These are phyloP conservation scores for Serinus canaria DNA, from an alignment of 2,113 vertebrate genomes.

Conservation along the genomic window DNA sequence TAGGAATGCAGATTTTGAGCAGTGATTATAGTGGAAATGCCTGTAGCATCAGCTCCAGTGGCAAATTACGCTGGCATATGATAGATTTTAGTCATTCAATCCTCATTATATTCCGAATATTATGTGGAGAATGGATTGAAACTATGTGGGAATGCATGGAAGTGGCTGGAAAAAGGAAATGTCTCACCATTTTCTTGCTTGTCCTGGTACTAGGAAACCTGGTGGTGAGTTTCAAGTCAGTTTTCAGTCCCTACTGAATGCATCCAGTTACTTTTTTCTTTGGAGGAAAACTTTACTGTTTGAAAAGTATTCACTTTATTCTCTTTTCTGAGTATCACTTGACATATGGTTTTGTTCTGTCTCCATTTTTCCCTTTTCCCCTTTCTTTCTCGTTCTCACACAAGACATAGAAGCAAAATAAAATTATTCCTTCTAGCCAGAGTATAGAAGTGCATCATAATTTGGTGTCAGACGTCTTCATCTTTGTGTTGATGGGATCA, in stretches of 20 bases:
- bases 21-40: rapidly evolving
- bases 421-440: neutral
- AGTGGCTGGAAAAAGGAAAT: neutral
- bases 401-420: neutral
- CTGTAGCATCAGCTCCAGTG: rapidly evolving
- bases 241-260: neutral
- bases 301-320: neutral
- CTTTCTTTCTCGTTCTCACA: neutral
- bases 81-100: conserved; percentile 73
- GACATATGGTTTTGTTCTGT: neutral
- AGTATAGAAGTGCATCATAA: neutral
- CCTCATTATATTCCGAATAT: conserved; percentile 77
- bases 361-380: neutral
- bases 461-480: neutral
- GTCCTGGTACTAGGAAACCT: conserved; percentile 77
- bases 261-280: neutral
- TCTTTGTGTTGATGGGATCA: neutral
- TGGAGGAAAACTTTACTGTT: neutral
- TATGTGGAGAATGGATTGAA: conserved; percentile 80
- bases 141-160: conserved; percentile 79
- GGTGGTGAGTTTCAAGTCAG: conserved; percentile 70
- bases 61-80: conserved; percentile 73
- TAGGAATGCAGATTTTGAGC: conserved; percentile 73
- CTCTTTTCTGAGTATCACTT: neutral
- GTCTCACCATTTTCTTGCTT: conserved; percentile 67